phyloP scores from a whole-genome alignment of 2,888 invertebrate species.

The Parasteatoda lunata region DNA sequence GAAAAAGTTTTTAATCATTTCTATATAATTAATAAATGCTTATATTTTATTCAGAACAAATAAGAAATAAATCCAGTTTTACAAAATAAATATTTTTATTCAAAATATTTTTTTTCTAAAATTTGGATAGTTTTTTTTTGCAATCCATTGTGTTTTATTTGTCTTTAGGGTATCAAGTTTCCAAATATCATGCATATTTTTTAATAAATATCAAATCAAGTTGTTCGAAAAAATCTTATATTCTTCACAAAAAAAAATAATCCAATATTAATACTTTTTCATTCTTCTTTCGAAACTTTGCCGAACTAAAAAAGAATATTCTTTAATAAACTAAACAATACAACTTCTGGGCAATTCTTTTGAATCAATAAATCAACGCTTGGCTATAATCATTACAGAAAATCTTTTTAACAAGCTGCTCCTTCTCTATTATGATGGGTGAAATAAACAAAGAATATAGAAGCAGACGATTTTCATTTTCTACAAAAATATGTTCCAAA shows the following conservation, averaged over 20 bases:
- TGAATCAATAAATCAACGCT: background rate
- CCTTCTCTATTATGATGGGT: conserved; percentile 23
- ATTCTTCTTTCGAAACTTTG: background rate
- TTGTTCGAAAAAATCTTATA: background rate
- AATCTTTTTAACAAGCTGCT: conserved; percentile 25
- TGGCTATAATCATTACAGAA: conserved; percentile 3
- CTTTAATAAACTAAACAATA: background rate
- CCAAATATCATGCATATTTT: background rate
- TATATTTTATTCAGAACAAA: too few species aligned
- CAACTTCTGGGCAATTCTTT: background rate
- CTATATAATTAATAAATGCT: too few species aligned
- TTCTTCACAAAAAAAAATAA: background rate
- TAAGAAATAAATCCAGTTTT: too few species aligned
- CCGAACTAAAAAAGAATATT: background rate
- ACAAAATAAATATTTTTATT: background rate
- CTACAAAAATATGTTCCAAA: conserved; percentile 18
- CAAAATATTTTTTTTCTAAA: background rate
- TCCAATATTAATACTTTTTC: background rate
- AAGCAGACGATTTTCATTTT: conserved; percentile 25
- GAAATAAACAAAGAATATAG: conserved; percentile 13
- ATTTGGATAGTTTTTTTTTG: background rate
- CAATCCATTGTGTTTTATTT: background rate
- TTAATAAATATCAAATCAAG: background rate
- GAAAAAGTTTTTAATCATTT: too few species aligned
- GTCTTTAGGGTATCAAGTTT: background rate